Evolutionary conservation across 2,888 invertebrate genomes (phyloP).

Genomic region (Parthenolecanium corni): DNA sequence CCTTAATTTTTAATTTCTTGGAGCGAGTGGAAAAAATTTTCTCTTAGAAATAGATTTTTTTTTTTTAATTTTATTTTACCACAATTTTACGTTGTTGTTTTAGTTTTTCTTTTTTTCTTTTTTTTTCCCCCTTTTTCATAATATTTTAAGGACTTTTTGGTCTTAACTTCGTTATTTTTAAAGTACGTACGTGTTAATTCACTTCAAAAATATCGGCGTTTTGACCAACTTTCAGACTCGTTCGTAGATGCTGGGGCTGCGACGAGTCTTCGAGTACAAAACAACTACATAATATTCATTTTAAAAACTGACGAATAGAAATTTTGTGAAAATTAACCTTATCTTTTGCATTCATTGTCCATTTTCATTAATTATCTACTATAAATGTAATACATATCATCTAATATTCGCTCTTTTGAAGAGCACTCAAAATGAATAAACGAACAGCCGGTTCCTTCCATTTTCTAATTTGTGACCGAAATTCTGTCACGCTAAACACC

Average conservation of each 20-base stretch:
- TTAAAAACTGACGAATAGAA: background rate
- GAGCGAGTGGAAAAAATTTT: background rate
- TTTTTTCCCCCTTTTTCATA: background rate
- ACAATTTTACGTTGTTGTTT: background rate
- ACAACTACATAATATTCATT: background rate
- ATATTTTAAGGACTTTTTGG: background rate
- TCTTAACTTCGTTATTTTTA: constrained; percentile 25
- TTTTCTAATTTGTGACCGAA: constrained; percentile 13
- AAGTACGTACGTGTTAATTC: too few relatives aligned
- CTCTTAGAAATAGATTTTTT: background rate
- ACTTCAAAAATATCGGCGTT: constrained; percentile 16
- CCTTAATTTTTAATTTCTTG: constrained; percentile 2
- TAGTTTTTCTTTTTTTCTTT: background rate
- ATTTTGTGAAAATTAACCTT: too few relatives aligned
- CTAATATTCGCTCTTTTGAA: too few relatives aligned
- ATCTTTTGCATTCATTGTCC: too few relatives aligned
- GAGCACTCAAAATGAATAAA: too few relatives aligned
- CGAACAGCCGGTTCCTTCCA: too few relatives aligned
- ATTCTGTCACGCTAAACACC: constrained; percentile 23
- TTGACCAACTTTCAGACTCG: constrained; percentile 14
- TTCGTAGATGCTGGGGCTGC: constrained; percentile 27
- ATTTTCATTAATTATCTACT: too few relatives aligned
- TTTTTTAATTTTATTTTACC: constrained; percentile 1
- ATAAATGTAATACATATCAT: too few relatives aligned
- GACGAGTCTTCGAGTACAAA: constrained; percentile 26